A percentile compares a stretch with the other conserved stretches of the same genome.
phyloP scores from a whole-genome alignment of 1,140 invertebrate species.

The Belonocnema kinseyi region DNA sequence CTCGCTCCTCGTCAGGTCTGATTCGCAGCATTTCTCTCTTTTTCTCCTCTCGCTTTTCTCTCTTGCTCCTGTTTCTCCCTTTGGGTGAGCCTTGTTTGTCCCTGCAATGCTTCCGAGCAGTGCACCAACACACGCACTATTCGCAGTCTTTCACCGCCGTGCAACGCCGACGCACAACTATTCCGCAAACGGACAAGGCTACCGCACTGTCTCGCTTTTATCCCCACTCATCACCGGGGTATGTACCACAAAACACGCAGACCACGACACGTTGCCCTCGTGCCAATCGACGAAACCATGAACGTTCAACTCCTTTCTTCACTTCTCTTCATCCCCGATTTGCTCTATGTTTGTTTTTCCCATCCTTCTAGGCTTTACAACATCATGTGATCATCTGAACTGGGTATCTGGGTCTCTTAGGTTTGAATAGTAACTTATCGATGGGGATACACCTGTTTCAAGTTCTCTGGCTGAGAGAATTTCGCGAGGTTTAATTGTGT shows the following conservation, averaged over 20 bases:
- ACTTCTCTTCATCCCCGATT: slow-evolving; percentile 23
- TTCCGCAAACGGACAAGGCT: slow-evolving; percentile 35
- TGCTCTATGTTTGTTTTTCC: slow-evolving; percentile 33
- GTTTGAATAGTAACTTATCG: slow-evolving; percentile 8
- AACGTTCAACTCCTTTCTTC: neutral
- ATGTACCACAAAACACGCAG: slow-evolving; percentile 37
- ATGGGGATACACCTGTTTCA: neutral
- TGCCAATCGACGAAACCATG: slow-evolving; percentile 12
- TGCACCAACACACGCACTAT: neutral
- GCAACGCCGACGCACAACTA: slow-evolving; percentile 42
- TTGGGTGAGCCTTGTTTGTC: neutral
- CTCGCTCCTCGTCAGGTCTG: slow-evolving; percentile 15
- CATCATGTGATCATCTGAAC: slow-evolving; percentile 1
- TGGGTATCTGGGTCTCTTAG: neutral
- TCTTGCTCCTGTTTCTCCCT: neutral
- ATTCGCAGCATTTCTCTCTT: slow-evolving; percentile 15
- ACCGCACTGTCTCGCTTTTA: slow-evolving; percentile 18
- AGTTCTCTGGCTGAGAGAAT: no score
- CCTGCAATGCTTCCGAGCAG: neutral
- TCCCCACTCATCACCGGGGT: slow-evolving; percentile 31
- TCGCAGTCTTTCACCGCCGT: slow-evolving; percentile 24
- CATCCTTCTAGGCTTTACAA: slow-evolving; percentile 36
- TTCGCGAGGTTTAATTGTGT: no score
- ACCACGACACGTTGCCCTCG: slow-evolving; percentile 28
- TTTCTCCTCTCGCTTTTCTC: neutral